Evolutionary conservation across 2,113 vertebrate species (phyloP).

Genomic region (Polyodon spathula): DNA sequence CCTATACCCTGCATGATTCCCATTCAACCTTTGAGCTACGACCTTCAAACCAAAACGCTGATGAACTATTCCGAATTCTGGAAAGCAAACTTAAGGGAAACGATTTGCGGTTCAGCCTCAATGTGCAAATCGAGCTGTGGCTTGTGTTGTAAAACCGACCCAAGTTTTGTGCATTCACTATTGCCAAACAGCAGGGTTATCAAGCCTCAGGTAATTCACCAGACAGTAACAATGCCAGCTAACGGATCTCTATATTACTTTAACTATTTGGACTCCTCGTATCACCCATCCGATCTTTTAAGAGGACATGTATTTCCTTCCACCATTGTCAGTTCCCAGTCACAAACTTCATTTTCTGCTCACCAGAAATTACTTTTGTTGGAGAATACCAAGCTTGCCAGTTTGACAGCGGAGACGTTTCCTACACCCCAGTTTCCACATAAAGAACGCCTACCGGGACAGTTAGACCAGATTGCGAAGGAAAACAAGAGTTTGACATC

Average conservation of each 20-base stretch:
- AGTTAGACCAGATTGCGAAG: conserved; percentile 90
- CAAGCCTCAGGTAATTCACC: conserved; percentile 90
- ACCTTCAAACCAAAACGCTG: conserved; percentile 81
- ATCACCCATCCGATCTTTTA: conserved; percentile 78
- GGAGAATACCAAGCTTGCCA: conserved; percentile 79
- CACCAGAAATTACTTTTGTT: conserved; percentile 86
- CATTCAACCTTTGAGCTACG: conserved; percentile 80
- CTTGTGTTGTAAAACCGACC: conserved; percentile 75
- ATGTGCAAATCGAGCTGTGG: conserved; percentile 85
- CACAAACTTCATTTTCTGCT: conserved; percentile 71
- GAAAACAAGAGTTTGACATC: conserved; percentile 67
- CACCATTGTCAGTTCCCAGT: conserved; percentile 63
- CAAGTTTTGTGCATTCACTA: conserved; percentile 60
- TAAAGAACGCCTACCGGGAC: conserved; percentile 85
- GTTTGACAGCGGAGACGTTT: conserved; percentile 68
- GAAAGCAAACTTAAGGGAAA: conserved; percentile 76
- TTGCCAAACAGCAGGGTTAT: conserved; percentile 70
- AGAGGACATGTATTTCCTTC: conserved; percentile 79
- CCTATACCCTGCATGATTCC: conserved; percentile 92
- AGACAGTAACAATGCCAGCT: conserved; percentile 73
- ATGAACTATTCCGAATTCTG: conserved; percentile 94
- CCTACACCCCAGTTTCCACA: conserved; percentile 76
- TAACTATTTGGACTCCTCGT: conserved; percentile 89
- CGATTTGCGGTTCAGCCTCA: conserved; percentile 62
- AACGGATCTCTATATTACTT: conserved; percentile 88